These are phyloP conservation scores for Acrocephalus scirpaceus DNA, from an alignment of 2,797 vertebrate species.

Conservation along the genomic window DNA sequence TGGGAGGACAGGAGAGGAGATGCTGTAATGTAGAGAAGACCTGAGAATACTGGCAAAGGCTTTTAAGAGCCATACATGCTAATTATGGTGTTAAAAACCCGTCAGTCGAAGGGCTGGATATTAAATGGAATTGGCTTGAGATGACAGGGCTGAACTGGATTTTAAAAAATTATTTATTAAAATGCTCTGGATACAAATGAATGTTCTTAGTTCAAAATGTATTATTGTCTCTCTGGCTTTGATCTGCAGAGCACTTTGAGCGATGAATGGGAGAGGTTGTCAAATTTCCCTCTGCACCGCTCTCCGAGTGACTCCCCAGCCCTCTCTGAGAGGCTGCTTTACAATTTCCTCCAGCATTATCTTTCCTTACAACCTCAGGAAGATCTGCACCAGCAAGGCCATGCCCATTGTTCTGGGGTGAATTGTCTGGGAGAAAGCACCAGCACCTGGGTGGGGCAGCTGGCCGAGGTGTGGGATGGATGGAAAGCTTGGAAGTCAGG, in stretches of 20 bases:
- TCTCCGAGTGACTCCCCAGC: not conserved
- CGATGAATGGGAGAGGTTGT: slow-evolving; percentile 66
- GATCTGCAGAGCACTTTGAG: slow-evolving; percentile 70
- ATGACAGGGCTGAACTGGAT: slow-evolving; percentile 71
- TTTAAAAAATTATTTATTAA: slow-evolving; percentile 71
- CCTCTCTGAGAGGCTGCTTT: not conserved
- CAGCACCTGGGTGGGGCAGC: not conserved
- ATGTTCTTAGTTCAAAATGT: slow-evolving; percentile 62
- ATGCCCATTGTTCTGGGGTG: not conserved
- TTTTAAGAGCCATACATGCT: slow-evolving; percentile 72
- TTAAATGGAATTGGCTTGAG: slow-evolving; percentile 75
- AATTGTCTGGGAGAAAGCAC: fast-evolving
- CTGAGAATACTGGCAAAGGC: slow-evolving; percentile 49
- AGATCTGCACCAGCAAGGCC: not conserved
- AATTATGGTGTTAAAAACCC: slow-evolving; percentile 77
- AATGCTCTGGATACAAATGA: slow-evolving; percentile 73
- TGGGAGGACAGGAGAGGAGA: not conserved
- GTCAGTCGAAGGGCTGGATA: slow-evolving; percentile 72
- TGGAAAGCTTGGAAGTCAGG: not conserved
- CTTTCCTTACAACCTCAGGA: not conserved
- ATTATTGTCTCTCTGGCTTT: slow-evolving; percentile 74
- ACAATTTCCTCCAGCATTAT: slow-evolving; percentile 17
- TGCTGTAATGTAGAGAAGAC: slow-evolving; percentile 10
- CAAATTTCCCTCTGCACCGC: slow-evolving; percentile 8
- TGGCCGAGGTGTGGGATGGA: fast-evolving